Evolutionary conservation across 2,113 vertebrate species (phyloP).

Genomic region (Elanoides forficatus): DNA sequence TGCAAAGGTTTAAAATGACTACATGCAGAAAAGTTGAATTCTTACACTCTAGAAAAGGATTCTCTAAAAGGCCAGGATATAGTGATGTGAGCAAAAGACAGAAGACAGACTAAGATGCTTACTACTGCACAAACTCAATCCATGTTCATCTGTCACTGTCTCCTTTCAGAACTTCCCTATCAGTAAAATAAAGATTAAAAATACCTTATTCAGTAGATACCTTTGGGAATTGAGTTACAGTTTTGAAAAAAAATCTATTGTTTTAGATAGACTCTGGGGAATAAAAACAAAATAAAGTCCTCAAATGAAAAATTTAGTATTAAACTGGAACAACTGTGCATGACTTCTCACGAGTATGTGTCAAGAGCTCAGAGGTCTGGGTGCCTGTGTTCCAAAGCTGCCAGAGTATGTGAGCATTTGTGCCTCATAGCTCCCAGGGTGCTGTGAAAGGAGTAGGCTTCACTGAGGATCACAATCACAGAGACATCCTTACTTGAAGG

Average conservation of each 20-base stretch:
- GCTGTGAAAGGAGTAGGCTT: not conserved
- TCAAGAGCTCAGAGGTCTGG: not conserved
- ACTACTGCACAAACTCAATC: not conserved
- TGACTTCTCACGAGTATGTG: not conserved
- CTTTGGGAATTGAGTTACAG: not conserved
- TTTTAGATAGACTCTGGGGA: not conserved
- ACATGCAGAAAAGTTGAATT: not conserved
- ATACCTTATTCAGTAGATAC: not conserved
- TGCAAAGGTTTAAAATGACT: not conserved
- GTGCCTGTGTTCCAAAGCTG: not conserved
- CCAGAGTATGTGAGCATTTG: not conserved
- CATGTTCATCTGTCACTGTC: not conserved
- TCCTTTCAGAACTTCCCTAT: not conserved
- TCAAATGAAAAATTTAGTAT: not conserved
- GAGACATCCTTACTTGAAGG: not conserved
- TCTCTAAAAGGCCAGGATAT: not conserved
- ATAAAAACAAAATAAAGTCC: rapidly evolving
- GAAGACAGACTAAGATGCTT: not conserved
- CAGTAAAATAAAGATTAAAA: not conserved
- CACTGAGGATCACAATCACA: not conserved
- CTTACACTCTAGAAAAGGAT: not conserved
- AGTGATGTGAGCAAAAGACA: not conserved
- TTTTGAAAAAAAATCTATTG: not conserved
- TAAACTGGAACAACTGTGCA: not conserved
- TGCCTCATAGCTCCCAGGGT: not conserved